Percentiles rank a stretch among this genome's conserved stretches.
Evolutionary conservation across 2,113 vertebrate species (phyloP).

Genomic region (Benitochromis conjunctus): DNA sequence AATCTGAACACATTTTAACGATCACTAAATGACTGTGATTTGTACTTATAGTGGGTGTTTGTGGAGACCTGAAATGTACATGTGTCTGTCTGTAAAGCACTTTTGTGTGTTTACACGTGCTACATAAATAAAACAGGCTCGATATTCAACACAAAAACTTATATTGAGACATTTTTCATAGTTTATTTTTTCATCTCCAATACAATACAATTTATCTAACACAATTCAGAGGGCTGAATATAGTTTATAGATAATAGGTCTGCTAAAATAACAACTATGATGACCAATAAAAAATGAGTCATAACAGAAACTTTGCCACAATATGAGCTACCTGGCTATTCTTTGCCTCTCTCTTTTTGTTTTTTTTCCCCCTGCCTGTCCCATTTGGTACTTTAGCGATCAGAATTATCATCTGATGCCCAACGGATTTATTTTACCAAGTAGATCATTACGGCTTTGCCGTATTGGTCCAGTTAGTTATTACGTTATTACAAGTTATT

Average conservation of each 20-base stretch:
- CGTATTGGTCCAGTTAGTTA: too few relatives aligned
- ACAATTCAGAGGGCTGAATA: not conserved
- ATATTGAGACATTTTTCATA: not conserved
- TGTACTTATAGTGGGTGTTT: not conserved
- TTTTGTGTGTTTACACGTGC: too few relatives aligned
- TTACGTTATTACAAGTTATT: too few relatives aligned
- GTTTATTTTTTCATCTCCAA: not conserved
- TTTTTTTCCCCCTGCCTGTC: too few relatives aligned
- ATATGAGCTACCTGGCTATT: not conserved
- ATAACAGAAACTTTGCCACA: not conserved
- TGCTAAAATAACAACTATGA: not conserved
- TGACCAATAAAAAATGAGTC: not conserved
- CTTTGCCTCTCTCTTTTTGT: not conserved
- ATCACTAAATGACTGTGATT: not conserved
- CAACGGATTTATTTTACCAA: too few relatives aligned
- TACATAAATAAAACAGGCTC: not conserved
- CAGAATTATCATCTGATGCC: too few relatives aligned
- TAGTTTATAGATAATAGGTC: not conserved
- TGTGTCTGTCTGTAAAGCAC: too few relatives aligned
- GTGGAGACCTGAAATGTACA: not conserved
- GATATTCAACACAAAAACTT: not conserved
- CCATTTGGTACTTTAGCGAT: too few relatives aligned
- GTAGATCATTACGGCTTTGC: too few relatives aligned
- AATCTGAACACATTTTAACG: not conserved
- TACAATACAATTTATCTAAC: not conserved